These are phyloP conservation scores for Drosophila funebris DNA, from an alignment of 1,140 invertebrate genomes.

Conservation along the genomic window DNA sequence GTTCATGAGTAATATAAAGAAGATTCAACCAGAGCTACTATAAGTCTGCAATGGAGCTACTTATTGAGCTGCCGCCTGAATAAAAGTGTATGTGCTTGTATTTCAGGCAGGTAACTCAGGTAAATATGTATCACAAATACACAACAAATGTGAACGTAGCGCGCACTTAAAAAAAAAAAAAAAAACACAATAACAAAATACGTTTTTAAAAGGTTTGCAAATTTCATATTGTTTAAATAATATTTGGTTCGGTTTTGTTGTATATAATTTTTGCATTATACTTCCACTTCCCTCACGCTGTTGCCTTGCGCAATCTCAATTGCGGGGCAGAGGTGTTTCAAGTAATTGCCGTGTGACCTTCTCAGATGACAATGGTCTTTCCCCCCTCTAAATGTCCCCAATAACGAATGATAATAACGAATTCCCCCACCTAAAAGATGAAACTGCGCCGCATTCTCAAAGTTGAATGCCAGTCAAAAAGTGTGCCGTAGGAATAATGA, in stretches of 20 bases:
- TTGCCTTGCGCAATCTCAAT: slow-evolving; percentile 66
- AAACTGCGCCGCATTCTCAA: slow-evolving; percentile 62
- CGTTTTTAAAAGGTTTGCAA: slow-evolving; percentile 75
- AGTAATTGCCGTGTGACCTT: slow-evolving; percentile 72
- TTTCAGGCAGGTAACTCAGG: slow-evolving; percentile 31
- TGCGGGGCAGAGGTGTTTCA: slow-evolving; percentile 29
- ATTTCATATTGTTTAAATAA: slow-evolving; percentile 73
- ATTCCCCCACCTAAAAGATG: slow-evolving; percentile 7
- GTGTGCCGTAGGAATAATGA: slow-evolving; percentile 47
- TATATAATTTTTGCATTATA: slow-evolving; percentile 21
- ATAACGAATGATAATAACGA: slow-evolving; percentile 20
- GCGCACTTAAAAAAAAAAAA: slow-evolving; percentile 63
- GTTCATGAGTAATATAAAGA: not conserved
- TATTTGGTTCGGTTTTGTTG: slow-evolving; percentile 59
- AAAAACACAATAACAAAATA: no score
- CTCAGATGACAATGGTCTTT: slow-evolving; percentile 69
- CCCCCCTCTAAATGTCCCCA: slow-evolving; percentile 14
- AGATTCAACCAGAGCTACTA: not conserved
- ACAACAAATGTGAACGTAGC: slow-evolving; percentile 21
- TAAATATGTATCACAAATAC: slow-evolving; percentile 47
- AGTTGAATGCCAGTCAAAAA: slow-evolving; percentile 69
- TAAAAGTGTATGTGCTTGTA: slow-evolving; percentile 5
- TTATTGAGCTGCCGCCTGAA: slow-evolving; percentile 12
- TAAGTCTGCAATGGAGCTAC: slow-evolving; percentile 3
- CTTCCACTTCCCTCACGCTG: slow-evolving; percentile 48